Percentiles rank a stretch among this genome's conserved stretches.
These are phyloP conservation scores for Mesaphorura yosii DNA, from an alignment of 1,140 invertebrate genomes.

Conservation along the genomic window DNA sequence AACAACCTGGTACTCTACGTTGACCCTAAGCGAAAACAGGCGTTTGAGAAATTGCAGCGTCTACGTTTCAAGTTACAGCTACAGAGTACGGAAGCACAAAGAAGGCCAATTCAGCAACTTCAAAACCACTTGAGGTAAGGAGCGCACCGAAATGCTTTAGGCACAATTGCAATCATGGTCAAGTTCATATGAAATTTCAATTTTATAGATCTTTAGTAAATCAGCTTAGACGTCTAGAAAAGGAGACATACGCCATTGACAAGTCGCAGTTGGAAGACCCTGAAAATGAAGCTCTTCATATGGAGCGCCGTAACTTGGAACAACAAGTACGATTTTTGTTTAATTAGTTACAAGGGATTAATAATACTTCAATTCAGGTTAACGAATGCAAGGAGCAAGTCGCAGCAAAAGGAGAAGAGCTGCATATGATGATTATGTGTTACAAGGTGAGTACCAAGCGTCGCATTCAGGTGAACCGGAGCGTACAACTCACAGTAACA, in stretches of 20 bases:
- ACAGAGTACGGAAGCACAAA: slow-evolving; percentile 76
- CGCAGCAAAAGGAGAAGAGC: slow-evolving; percentile 72
- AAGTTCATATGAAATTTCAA: no score
- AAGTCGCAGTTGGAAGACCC: slow-evolving; percentile 58
- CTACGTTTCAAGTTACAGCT: slow-evolving; percentile 88
- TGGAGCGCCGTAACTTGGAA: slow-evolving; percentile 58
- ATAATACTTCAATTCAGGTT: slow-evolving; percentile 42
- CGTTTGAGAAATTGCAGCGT: slow-evolving; percentile 71
- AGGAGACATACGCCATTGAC: slow-evolving; percentile 80
- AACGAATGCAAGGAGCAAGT: slow-evolving; percentile 83
- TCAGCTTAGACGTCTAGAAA: slow-evolving; percentile 68
- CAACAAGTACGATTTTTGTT: slow-evolving; percentile 41
- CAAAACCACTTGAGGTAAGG: slow-evolving; percentile 65
- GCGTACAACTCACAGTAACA: no score
- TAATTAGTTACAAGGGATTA: slow-evolving; percentile 10
- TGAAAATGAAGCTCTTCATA: slow-evolving; percentile 46
- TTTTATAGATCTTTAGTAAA: slow-evolving; percentile 49
- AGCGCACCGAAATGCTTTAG: not conserved
- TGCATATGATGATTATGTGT: slow-evolving; percentile 80
- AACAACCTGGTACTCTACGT: slow-evolving; percentile 95
- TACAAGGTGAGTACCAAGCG: slow-evolving; percentile 45
- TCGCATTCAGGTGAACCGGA: not conserved
- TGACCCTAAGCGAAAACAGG: slow-evolving; percentile 86
- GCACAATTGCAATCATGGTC: no score
- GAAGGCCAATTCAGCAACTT: slow-evolving; percentile 77